Conservation (phyloP, 2,113 vertebrate genomes). For the rabbit (Oryctolagus cuniculus) region DNA sequence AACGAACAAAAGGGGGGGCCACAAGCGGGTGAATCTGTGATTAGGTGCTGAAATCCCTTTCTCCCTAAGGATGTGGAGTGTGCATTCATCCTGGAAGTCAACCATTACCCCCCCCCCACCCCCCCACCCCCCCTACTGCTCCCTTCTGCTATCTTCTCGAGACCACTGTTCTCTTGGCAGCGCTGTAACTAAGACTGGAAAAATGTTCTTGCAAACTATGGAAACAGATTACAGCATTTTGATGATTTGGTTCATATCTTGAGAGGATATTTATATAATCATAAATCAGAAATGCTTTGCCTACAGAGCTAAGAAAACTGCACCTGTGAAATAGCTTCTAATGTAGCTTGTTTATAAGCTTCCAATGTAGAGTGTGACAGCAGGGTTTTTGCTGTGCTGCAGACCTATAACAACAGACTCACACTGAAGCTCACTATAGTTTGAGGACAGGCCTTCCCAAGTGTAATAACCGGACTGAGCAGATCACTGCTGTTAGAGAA, state of each 20-base stretch:
- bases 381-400: constrained; percentile 38
- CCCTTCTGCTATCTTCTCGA: neutral
- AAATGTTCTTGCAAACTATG: constrained; percentile 29
- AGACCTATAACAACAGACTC: constrained; percentile 15
- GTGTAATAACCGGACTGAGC: neutral
- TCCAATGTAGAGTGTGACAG: constrained; percentile 36
- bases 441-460: neutral
- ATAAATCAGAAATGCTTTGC: constrained; percentile 70
- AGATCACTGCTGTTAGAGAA: constrained; percentile 25
- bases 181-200: constrained; percentile 57
- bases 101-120: neutral
- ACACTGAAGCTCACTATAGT: neutral
- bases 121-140: neutral
- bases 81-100: neutral
- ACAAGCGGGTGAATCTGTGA: neutral
- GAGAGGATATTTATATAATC: constrained; percentile 62
- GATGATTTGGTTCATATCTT: constrained; percentile 37
- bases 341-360: constrained; percentile 52
- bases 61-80: neutral
- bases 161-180: neutral
- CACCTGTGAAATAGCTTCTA: constrained; percentile 48
- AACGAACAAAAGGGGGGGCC: neutral
- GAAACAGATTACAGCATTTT: constrained; percentile 43
- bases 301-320: constrained; percentile 51
- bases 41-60: neutral